These are phyloP conservation scores for Anolis apletophallus DNA, from an alignment of 2,797 vertebrate genomes.

Conservation along the genomic window DNA sequence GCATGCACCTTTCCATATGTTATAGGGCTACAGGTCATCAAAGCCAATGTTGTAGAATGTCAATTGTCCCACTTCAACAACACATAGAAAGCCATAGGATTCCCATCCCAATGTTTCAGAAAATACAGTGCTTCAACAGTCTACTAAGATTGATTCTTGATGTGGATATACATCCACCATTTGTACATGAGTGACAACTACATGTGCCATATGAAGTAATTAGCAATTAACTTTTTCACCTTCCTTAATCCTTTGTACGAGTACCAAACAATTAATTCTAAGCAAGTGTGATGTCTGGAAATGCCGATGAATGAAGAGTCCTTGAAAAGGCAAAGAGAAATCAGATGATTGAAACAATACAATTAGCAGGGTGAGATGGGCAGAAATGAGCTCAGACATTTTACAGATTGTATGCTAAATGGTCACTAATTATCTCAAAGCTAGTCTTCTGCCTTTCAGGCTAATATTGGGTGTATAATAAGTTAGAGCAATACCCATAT, in stretches of 20 bases:
- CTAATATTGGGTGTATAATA: neutral
- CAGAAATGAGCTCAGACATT: neutral
- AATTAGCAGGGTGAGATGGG: neutral
- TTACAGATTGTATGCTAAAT: no score
- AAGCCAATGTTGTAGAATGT: no score
- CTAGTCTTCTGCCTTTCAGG: neutral
- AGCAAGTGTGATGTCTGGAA: neutral
- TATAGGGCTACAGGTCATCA: no score
- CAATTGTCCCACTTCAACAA: no score
- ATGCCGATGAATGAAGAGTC: neutral
- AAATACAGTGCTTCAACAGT: neutral
- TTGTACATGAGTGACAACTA: neutral
- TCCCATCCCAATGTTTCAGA: neutral
- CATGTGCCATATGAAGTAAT: neutral
- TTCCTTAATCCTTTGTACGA: neutral
- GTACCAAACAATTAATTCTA: conserved; percentile 1
- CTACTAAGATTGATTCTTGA: neutral
- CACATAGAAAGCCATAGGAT: no score
- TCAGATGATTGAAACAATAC: neutral
- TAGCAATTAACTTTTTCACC: conserved; percentile 18
- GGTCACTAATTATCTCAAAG: neutral
- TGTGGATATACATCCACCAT: neutral
- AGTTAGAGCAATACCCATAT: neutral
- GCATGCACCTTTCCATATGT: no score
- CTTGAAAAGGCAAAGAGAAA: conserved; percentile 15